Base-by-base conservation (phyloP, 2,797 vertebrate species). In the Notolabrus celidotus region DNA sequence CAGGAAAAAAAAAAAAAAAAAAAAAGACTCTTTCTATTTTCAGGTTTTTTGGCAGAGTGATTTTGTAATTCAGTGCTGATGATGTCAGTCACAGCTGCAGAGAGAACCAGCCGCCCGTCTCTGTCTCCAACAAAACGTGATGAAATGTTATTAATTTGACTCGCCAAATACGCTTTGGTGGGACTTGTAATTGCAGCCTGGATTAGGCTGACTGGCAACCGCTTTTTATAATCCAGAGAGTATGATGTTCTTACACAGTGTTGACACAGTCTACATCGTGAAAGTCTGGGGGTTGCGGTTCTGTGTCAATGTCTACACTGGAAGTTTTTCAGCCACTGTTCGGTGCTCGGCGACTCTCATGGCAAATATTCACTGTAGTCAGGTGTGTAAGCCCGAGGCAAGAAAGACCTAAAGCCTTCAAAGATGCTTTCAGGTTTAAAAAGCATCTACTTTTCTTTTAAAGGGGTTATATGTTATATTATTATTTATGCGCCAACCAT, bases 1-100 rank as follows among this genome's bases (percentile, higher is more conserved):
- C 46, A 67, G 11, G 12, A 14, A 36, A 11, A 36, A 11, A 36
- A 36, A 14, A 36, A 10, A n/a, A n/a, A n/a, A n/a, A 61, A 70
- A 65, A 71, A 64, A 66, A 65, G 73, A 64, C 15, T 8, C 45
- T 74, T 53, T 71, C 45, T 58, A 64, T 85, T 74, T 82, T 65
- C 61, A 78, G 69, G 23, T 67, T 76, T 64, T 81, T 67, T 74
- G 72, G 61, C 46, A 34, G 53, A 78, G 71, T 83, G 15, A 29
- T 77, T 56, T 53, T 73, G 42, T 80, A 74, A 86, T 84, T 53
- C 58, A 29, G 27, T 60, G 42, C 20, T 70, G 73, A 87, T 68
- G 20, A 54, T 36, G 68, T 67, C 52, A 56, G 58, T 70, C 62
- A 49, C 56, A 36, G 53, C 45, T 56, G 17, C 14, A 15, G 33